These are phyloP conservation scores for Danio jaintianensis DNA, from an alignment of 2,797 vertebrate genomes.

Conservation along the genomic window DNA sequence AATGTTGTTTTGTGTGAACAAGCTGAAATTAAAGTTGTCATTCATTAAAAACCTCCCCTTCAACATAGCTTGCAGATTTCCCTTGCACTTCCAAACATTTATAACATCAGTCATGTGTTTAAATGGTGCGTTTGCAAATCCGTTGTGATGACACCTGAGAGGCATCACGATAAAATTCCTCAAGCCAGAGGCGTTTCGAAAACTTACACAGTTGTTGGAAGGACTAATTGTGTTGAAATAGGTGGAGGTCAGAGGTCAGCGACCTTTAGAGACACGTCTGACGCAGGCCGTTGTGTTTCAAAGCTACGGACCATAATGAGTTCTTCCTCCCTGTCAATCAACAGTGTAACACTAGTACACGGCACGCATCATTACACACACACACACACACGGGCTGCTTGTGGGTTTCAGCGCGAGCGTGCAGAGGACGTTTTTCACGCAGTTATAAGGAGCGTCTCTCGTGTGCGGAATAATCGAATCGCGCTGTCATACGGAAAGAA, in stretches of 20 bases:
- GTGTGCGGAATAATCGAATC: conserved; percentile 69
- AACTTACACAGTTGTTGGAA: conserved; percentile 11
- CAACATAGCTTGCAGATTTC: background rate
- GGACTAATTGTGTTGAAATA: conserved; percentile 27
- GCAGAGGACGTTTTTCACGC: conserved; percentile 54
- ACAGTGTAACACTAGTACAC: conserved; percentile 33
- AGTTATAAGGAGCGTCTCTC: conserved; percentile 56
- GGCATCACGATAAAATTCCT: background rate
- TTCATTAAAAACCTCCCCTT: background rate
- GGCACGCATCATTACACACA: conserved; percentile 36
- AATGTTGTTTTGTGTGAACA: background rate
- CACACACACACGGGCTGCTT: conserved; percentile 30
- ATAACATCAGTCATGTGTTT: background rate
- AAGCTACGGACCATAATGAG: conserved; percentile 47
- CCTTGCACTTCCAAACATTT: background rate
- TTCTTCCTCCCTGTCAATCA: conserved; percentile 56
- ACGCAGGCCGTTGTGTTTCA: conserved; percentile 45
- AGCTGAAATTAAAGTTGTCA: background rate
- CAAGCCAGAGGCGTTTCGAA: background rate
- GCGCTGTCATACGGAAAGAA: conserved; percentile 70
- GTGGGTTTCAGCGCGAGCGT: conserved; percentile 17
- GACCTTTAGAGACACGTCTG: conserved; percentile 45
- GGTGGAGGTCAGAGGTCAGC: conserved; percentile 39
- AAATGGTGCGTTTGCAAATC: background rate
- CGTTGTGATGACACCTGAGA: background rate